Evolutionary conservation across 2,113 vertebrate genomes (phyloP).

Genomic region (Pachypanchax playfairii): DNA sequence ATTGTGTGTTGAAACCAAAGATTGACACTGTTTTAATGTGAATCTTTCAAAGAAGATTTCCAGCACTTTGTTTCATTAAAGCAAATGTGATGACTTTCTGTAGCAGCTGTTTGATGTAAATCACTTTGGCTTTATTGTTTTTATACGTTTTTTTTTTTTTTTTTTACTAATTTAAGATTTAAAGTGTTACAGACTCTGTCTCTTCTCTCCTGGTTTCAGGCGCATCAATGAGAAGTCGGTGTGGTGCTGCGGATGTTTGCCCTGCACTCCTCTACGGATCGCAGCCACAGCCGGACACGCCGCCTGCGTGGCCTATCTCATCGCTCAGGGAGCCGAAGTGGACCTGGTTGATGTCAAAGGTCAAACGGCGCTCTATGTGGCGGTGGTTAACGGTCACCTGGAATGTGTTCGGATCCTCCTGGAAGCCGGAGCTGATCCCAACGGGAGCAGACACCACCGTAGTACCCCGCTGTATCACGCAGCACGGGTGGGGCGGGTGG

Average conservation of each 20-base stretch:
- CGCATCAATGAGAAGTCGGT: conserved; percentile 94
- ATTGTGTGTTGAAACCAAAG: too few relatives aligned
- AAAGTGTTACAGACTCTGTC: neutral
- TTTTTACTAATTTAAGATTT: too few relatives aligned
- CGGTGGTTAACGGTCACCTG: conserved; percentile 91
- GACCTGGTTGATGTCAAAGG: conserved; percentile 95
- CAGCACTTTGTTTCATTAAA: too few relatives aligned
- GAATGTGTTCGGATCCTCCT: conserved; percentile 90
- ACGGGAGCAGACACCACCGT: conserved; percentile 92
- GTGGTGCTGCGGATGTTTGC: conserved; percentile 93
- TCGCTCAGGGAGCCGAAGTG: conserved; percentile 88
- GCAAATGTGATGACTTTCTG: too few relatives aligned
- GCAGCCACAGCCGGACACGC: conserved; percentile 90
- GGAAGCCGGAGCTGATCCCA: conserved; percentile 89
- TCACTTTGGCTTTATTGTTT: neutral
- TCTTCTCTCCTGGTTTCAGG: conserved; percentile 59
- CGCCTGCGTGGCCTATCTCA: conserved; percentile 86
- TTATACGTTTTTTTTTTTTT: neutral
- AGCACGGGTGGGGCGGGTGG: conserved; percentile 85
- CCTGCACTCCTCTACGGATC: conserved; percentile 90
- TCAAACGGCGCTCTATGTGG: conserved; percentile 92
- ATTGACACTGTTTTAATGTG: too few relatives aligned
- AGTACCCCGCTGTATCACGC: conserved; percentile 93
- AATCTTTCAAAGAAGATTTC: too few relatives aligned
- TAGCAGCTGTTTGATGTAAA: too few relatives aligned